Evolutionary conservation across 2,888 invertebrate species (phyloP), one percentile per base, ranked within the genome.

Genomic region (Ptilodon capucinus): DNA sequence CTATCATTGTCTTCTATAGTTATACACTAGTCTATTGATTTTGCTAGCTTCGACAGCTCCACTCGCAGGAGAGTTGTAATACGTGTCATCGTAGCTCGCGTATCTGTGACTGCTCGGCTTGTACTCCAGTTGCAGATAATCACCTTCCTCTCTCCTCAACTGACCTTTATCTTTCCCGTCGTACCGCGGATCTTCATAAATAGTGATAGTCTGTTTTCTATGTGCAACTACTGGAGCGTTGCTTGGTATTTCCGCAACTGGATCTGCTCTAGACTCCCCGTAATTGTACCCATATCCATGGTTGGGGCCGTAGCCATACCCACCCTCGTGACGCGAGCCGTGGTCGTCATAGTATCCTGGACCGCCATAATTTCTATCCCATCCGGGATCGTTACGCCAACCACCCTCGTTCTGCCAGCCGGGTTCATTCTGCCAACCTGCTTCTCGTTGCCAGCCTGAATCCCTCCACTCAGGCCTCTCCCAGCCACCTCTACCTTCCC

Each of bases 171-270:
- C 82, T 25, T 81, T 83, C 0, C 86, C 88, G 38, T 80, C 74
- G 53, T 91, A 89, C 54, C 91, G 77, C 6, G 91, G 91, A 62
- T 91, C 91, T 68, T 91, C 91, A 48, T 91, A 91, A 46, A 91
- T 91, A 3, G 91, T 91, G 48, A 91, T 91, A 11, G 91, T 91
- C 63, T 91, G 91, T 54, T 89, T 86, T 34, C 90, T 79, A 42
- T 83, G 86, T 1, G 90, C 86, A 13, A 90, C 84, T 1, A 88
- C 81, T 5, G 91, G 89, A 2, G 79, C 75, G 43, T 84, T 78
- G 45, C 72, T 73, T 9, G 87, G 86, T 30, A 84, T 61, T 64
- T 86, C 74, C 2, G 83, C 83, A 1, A 86, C 81, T 0, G 86
- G 85, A 34, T 64, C 66, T 4, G 83, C 64, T 48, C 86, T 70